A percentile compares a stretch with the other conserved stretches of the same genome.
phyloP scores from a whole-genome alignment of 2,113 vertebrate species.

The Oenanthe oenanthe region DNA sequence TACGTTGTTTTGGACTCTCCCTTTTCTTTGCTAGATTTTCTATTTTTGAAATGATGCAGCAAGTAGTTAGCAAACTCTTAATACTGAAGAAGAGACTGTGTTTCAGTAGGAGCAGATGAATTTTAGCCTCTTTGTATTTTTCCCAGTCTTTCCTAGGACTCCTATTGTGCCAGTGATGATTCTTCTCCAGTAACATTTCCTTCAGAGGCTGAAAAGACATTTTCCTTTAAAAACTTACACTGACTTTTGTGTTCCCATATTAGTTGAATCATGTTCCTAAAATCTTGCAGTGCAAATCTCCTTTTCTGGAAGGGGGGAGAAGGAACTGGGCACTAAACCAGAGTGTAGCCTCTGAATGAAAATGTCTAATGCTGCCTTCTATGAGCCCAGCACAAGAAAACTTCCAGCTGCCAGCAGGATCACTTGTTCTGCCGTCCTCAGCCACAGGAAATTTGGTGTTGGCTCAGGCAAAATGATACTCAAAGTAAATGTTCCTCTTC shows the following conservation, averaged over 20 bases:
- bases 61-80: not conserved
- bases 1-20: not conserved
- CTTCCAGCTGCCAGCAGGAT: not conserved
- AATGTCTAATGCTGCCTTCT: not conserved
- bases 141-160: not conserved
- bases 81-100: not conserved
- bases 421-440: not conserved
- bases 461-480: not conserved
- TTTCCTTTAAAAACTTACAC: not conserved
- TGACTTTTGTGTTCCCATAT: not conserved
- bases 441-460: not conserved
- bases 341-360: not conserved
- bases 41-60: not conserved
- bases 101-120: not conserved
- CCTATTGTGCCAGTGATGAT: not conserved
- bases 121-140: not conserved
- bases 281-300: not conserved
- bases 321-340: not conserved
- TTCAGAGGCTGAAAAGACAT: not conserved
- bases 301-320: accelerated
- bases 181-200: not conserved
- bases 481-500: not conserved
- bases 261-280: not conserved
- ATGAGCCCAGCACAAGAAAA: not conserved
- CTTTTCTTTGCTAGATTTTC: not conserved